These are phyloP conservation scores for Cliona cf. orientalis DNA, from an alignment of 37 sponge, comb jelly and placozoan species.

Conservation along the genomic window DNA sequence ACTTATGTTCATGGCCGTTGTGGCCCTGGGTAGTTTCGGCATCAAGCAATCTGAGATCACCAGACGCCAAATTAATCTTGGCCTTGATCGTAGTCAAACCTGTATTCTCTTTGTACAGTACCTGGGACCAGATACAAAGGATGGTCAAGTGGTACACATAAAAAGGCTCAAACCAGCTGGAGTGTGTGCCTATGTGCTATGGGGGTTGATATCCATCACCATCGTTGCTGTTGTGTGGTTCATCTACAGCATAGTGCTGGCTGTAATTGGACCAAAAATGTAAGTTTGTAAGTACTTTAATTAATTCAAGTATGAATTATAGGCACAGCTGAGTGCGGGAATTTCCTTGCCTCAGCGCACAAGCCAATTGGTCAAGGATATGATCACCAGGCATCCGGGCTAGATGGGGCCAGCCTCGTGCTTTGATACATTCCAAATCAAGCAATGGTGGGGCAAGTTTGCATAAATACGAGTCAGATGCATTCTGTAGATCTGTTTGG, in stretches of 20 bases:
- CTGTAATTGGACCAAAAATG: slow-evolving; percentile 6
- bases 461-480: too few species aligned
- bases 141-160: background rate
- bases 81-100: too few species aligned
- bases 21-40: slow-evolving; percentile 9
- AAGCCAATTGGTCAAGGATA: too few species aligned
- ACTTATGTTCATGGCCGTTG: background rate
- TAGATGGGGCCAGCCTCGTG: too few species aligned
- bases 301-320: background rate
- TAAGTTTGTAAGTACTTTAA: slow-evolving; percentile 4
- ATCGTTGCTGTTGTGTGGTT: background rate
- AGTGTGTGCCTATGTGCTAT: background rate
- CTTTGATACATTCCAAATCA: too few species aligned
- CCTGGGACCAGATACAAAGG: background rate
- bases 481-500: too few species aligned
- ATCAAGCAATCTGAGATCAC: background rate
- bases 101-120: slow-evolving; percentile 18
- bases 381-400: too few species aligned
- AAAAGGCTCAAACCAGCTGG: background rate
- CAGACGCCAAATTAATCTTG: too few species aligned
- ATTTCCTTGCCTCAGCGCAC: too few species aligned
- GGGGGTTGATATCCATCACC: background rate
- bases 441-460: too few species aligned
- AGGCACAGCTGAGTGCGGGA: background rate
- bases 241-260: background rate